Conservation (phyloP, 2,888 invertebrate genomes). For the Diaprepes abbreviatus region DNA sequence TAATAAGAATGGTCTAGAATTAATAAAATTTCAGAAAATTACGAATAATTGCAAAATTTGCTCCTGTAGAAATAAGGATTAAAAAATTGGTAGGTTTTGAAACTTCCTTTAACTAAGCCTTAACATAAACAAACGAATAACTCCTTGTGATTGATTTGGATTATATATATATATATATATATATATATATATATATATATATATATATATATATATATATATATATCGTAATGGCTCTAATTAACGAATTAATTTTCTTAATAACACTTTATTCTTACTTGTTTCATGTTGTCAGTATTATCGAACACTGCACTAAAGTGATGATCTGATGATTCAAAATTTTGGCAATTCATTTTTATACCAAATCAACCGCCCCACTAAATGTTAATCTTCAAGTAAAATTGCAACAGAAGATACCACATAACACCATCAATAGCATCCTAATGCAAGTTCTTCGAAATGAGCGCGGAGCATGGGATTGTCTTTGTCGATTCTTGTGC, state of each 20-base stretch:
- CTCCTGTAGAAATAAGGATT: no score
- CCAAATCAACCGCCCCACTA: constrained; percentile 38
- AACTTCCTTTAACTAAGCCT: no score
- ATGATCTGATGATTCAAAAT: constrained; percentile 42
- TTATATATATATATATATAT: no score
- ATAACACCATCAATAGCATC: constrained; percentile 36
- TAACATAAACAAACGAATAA: no score
- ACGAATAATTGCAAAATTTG: no score
- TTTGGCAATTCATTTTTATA: constrained; percentile 52
- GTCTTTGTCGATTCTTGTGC: neutral
- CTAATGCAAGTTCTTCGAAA: neutral
- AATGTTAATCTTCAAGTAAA: constrained; percentile 26
- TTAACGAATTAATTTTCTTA: neutral
- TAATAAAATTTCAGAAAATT: no score
- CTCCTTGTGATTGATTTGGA: no score
- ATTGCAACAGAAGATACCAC: constrained; percentile 41
- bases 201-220: no score
- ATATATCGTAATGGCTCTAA: no score
- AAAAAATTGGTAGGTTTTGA: no score
- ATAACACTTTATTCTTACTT: constrained; percentile 36
- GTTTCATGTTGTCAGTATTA: constrained; percentile 43
- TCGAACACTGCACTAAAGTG: constrained; percentile 38
- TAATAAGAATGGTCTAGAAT: no score
- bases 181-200: no score
- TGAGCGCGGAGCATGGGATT: neutral